Base-by-base conservation (phyloP, 2,113 vertebrate species). In the Gallinago jamesoni region DNA sequence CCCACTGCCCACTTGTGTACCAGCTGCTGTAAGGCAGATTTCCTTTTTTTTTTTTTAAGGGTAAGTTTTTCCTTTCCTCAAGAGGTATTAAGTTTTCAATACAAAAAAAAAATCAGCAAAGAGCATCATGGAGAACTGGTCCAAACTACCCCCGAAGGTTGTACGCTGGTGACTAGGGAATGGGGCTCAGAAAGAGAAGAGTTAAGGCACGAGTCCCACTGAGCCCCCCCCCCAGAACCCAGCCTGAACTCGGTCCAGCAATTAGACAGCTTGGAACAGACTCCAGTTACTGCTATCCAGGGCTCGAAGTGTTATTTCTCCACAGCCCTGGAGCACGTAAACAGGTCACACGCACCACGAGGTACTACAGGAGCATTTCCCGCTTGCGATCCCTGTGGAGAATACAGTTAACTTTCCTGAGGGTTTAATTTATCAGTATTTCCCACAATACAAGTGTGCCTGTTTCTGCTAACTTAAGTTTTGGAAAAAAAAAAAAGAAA, bases 271-370 rank as follows among this genome's bases (percentile, higher is more conserved):
- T 87, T 62, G 70, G 90, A 96, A 79, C 14, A 70, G 73, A 57
- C 45, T 82, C 41, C 28, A 15, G 64, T 81, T 78, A 39, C 75
- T 73, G 75, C 45, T 64, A 43, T 75, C 76, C 78, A 66, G 66
- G 50, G 62, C 77, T 93, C 69, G 31, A 87, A 93, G 84, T 48
- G 84, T 73, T 89, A 45, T 95, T 94, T 96, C 83, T 84, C 73
- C 91, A 73, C 62, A 95, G 82, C 50, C 18, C 57, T 14, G 53
- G 41, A 73, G 77, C 62, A 94, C 17, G 20, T 33, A 81, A 89
- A 84, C 60, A 75, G 83, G 76, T 75, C 90, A 78, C 73, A 30
- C 2, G 0, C 28, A 14, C 84, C 39, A 33, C 1, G 0, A 92
- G 66, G 53, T 76, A 28, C 81, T 47, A 55, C 1, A 90, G 72